phyloP scores from a whole-genome alignment of 2,888 invertebrate genomes.

The Unio pictorum region DNA sequence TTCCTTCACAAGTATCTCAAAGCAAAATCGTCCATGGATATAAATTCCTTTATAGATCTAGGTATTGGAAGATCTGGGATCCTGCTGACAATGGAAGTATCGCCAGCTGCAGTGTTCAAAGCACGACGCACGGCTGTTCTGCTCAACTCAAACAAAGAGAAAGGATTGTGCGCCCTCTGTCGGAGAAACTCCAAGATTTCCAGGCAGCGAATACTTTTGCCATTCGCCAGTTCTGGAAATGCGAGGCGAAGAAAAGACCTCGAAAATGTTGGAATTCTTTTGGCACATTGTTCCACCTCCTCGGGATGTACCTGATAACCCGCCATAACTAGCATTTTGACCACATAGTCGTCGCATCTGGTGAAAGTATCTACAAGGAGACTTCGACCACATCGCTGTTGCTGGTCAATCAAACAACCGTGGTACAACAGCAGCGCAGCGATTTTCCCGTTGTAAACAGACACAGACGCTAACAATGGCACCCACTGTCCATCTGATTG shows the following conservation, averaged over 20 bases:
- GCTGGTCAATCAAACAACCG: conserved; percentile 50
- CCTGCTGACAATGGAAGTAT: conserved; percentile 50
- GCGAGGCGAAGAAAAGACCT: conserved; percentile 58
- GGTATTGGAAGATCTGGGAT: conserved; percentile 54
- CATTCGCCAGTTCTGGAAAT: conserved; percentile 46
- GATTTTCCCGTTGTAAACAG: conserved; percentile 55
- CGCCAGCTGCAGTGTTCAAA: conserved; percentile 49
- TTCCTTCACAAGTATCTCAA: conserved; percentile 14
- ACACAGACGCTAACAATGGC: conserved; percentile 54
- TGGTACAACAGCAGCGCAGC: conserved; percentile 56
- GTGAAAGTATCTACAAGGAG: conserved; percentile 60
- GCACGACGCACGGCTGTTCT: conserved; percentile 49
- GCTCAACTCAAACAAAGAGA: conserved; percentile 50
- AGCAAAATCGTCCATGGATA: conserved; percentile 53
- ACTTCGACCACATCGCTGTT: conserved; percentile 46
- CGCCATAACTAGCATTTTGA: conserved; percentile 51
- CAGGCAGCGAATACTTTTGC: conserved; percentile 40
- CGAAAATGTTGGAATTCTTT: conserved; percentile 60
- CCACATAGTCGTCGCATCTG: conserved; percentile 56
- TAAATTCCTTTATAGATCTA: conserved; percentile 40
- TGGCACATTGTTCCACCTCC: conserved; percentile 56
- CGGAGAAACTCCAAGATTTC: conserved; percentile 54
- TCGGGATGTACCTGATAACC: conserved; percentile 56
- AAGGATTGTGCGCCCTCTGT: conserved; percentile 39
- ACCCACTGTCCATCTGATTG: conserved; percentile 61